Evolutionary conservation across 2,797 vertebrate genomes (phyloP), one percentile per base, ranked within the genome.

Genomic region (Squalus acanthias): DNA sequence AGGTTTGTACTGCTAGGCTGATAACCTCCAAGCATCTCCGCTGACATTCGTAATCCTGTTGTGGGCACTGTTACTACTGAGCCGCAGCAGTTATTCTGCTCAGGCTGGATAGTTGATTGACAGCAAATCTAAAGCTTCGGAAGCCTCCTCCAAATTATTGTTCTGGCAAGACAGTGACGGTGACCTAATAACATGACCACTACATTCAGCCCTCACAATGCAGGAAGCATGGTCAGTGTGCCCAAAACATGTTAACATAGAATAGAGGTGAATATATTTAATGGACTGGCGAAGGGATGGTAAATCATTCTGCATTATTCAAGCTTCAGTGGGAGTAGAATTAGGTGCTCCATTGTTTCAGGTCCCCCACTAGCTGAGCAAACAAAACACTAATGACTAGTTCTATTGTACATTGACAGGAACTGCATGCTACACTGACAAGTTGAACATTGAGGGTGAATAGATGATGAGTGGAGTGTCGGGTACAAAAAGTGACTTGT

Each of bases 271-370:
- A 79, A 79, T 50, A 92, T n/a, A 57, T 13, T 91, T 26, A 60
- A 33, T 91, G 88, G 50, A 79, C 29, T 79, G 33, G 76, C 9
- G 9, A 33, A 39, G 76, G 33, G n/a, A 10, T 1, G 5, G 12
- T 60, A 60, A 63, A 63, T 17, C 33, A 92, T 92, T 65, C 89
- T 65, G 3, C 8, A 33, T 92, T 29, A 92, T 65, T 92, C 60
- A 92, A 60, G 33, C 26, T n/a, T 92, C 60, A 29, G 89, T 63
- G 60, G 2, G 60, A 91, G 33, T 33, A 63, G 12, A 65, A 22
- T 92, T 65, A 92, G 26, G 57, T 91, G 57, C 29, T 91, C 53
- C 26, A 91, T 91, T 91, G 88, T 63, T 33, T 63, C 88, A 91
- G 88, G 29, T 92, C 33, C 82, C 89, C 26, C 89, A 92, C 60